Conservation (phyloP, 2,113 vertebrate genomes). For the Calidris pygmaea region DNA sequence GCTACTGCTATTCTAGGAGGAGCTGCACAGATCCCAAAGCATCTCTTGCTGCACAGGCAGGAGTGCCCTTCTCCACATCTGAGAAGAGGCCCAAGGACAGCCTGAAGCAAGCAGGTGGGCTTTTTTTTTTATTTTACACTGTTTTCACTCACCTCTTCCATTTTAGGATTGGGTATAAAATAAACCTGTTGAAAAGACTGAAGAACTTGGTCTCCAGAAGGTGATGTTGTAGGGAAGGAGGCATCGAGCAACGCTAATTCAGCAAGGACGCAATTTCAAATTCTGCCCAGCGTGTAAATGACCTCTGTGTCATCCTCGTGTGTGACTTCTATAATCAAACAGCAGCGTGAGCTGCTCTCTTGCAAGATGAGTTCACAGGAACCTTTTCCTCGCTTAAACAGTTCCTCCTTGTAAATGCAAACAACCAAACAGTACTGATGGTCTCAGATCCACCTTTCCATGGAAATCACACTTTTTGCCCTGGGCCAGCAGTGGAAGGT, state of each 20-base stretch:
- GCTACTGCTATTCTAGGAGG: not conserved
- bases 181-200: not conserved
- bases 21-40: not conserved
- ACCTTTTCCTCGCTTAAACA: not conserved
- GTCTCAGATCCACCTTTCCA: not conserved
- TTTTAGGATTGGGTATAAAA: not conserved
- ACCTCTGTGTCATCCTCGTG: not conserved
- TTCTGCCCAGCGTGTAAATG: not conserved
- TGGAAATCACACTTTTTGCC: not conserved
- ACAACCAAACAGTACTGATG: not conserved
- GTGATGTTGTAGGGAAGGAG: not conserved
- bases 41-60: not conserved
- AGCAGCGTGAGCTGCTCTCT: not conserved
- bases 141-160: not conserved
- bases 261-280: not conserved
- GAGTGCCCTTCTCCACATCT: not conserved
- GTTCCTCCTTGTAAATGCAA: not conserved
- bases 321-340: not conserved
- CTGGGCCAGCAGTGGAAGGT: not conserved
- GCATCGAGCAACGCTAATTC: not conserved
- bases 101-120: not conserved
- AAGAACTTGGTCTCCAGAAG: not conserved
- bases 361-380: not conserved
- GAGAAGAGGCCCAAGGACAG: not conserved
- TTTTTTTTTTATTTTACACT: not conserved